Percentiles rank a stretch among this genome's conserved stretches.
These are phyloP conservation scores for Oncorhynchus tshawytscha DNA, from an alignment of 2,113 vertebrate genomes.

Conservation along the genomic window DNA sequence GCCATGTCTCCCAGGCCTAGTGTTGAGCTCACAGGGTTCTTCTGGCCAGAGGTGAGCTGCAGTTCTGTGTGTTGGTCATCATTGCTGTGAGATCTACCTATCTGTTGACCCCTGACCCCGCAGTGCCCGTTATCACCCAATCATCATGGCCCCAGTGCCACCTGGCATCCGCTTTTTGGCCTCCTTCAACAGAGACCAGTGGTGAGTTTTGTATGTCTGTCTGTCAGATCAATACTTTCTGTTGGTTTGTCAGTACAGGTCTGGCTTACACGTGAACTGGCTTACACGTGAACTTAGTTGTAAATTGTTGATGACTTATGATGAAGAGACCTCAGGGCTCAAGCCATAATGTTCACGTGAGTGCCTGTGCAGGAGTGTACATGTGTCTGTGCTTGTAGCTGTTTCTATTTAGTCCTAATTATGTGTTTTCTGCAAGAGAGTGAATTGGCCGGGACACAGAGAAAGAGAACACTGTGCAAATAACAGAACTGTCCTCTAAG, in stretches of 20 bases:
- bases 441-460: background rate
- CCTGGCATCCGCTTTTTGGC: conserved; percentile 69
- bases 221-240: background rate
- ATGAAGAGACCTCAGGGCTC: no score
- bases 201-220: conserved; percentile 55
- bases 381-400: background rate
- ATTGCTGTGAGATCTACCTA: background rate
- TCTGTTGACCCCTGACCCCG: background rate
- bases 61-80: background rate
- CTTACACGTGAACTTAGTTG: background rate
- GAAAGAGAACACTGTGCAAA: background rate
- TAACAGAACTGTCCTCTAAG: background rate
- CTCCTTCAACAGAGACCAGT: conserved; percentile 71
- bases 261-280: background rate
- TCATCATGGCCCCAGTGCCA: conserved; percentile 67
- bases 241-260: background rate
- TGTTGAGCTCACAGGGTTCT: background rate
- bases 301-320: background rate
- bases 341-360: no score
- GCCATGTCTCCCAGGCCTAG: background rate
- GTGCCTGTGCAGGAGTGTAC: background rate
- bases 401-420: background rate
- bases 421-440: background rate
- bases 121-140: background rate
- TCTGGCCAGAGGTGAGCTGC: background rate